Percentiles rank a stretch among this genome's conserved stretches.
phyloP scores from a whole-genome alignment of 1,140 invertebrate genomes.

The Platyura marginata region DNA sequence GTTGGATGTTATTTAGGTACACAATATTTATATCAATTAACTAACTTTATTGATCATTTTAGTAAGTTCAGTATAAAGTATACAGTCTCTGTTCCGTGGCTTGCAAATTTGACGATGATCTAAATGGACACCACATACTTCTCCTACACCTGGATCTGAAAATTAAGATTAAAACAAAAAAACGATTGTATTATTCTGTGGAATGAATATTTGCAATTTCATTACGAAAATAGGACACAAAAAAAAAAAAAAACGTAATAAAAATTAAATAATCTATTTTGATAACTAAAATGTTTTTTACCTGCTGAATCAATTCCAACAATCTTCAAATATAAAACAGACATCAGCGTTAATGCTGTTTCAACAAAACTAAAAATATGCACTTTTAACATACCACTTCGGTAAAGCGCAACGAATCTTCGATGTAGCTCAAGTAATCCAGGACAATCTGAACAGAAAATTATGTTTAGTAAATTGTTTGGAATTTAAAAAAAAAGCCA shows the following conservation, averaged over 20 bases:
- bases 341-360: conserved; percentile 45
- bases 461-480: too few species aligned
- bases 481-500: too few species aligned
- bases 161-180: conserved; percentile 2
- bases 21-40: not conserved
- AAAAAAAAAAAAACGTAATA: too few species aligned
- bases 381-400: conserved; percentile 26
- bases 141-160: conserved; percentile 44
- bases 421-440: conserved; percentile 37
- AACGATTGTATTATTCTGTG: conserved; percentile 1
- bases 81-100: conserved; percentile 39
- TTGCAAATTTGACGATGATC: conserved; percentile 57
- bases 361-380: conserved; percentile 46
- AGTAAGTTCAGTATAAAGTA: conserved; percentile 41
- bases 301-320: conserved; percentile 47
- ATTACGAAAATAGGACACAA: not conserved
- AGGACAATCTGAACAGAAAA: conserved; percentile 45
- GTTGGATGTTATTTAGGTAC: too few species aligned
- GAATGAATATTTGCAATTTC: conserved; percentile 6
- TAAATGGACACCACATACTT: conserved; percentile 39
- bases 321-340: conserved; percentile 42
- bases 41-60: conserved; percentile 28
- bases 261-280: too few species aligned
- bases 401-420: conserved; percentile 29
- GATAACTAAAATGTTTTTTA: too few species aligned